These are phyloP conservation scores for Ceyx melanurus DNA, from an alignment of 2,113 vertebrate species.

Conservation along the genomic window DNA sequence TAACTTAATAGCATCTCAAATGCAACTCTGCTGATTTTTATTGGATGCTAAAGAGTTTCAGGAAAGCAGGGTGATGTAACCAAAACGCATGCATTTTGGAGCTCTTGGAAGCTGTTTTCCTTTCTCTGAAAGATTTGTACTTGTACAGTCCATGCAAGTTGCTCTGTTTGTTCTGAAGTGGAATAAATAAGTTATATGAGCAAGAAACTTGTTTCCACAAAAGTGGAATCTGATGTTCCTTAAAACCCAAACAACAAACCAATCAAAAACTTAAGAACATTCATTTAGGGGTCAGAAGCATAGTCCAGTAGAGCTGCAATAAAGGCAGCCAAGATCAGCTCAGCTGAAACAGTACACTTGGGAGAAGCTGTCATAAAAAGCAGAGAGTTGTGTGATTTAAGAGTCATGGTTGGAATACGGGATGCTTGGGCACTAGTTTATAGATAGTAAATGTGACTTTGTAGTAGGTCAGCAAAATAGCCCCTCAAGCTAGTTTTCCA, in stretches of 20 bases:
- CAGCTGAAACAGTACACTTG: not conserved
- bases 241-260: not conserved
- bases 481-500: not conserved
- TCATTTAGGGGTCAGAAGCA: conserved; percentile 4
- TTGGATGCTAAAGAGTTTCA: not conserved
- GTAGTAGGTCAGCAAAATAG: conserved; percentile 20
- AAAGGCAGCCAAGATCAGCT: conserved; percentile 22
- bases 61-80: rapidly evolving
- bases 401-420: not conserved
- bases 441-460: not conserved
- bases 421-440: not conserved
- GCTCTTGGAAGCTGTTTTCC: not conserved
- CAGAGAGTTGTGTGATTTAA: not conserved
- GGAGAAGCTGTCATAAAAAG: not conserved
- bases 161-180: not conserved
- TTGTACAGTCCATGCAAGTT: not conserved
- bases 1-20: not conserved
- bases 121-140: not conserved
- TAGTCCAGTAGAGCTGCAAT: not conserved
- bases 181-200: conserved; percentile 19
- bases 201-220: conserved; percentile 13
- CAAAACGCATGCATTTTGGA: rapidly evolving
- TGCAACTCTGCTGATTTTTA: not conserved
- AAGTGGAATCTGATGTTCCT: conserved; percentile 29
- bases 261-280: not conserved